These are phyloP conservation scores for Merops nubicus DNA, from an alignment of 2,113 vertebrate genomes.

Conservation along the genomic window DNA sequence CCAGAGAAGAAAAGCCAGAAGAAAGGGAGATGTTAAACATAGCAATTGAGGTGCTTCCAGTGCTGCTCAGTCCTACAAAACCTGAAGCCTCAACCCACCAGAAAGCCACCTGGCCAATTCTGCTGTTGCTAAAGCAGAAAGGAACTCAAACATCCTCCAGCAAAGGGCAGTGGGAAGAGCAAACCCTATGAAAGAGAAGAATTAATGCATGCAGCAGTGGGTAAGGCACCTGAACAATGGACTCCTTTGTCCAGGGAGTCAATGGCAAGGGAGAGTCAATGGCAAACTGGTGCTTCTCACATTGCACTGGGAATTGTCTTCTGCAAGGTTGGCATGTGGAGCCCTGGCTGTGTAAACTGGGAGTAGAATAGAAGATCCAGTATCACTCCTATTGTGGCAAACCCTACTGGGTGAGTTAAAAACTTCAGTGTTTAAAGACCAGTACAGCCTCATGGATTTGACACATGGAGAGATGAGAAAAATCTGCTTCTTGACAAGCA, in stretches of 20 bases:
- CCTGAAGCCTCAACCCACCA: neutral
- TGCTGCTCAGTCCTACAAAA: neutral
- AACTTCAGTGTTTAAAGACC: neutral
- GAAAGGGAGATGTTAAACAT: neutral
- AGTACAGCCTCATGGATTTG: neutral
- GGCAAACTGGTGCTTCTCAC: neutral
- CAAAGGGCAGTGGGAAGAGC: neutral
- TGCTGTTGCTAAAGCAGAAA: neutral
- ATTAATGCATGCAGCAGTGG: neutral
- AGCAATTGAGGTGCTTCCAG: neutral
- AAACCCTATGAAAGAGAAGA: neutral
- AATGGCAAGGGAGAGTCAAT: neutral
- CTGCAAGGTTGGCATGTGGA: neutral
- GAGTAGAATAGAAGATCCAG: neutral
- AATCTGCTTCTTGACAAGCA: neutral
- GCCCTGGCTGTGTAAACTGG: neutral
- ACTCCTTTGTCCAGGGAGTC: neutral
- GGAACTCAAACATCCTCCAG: neutral
- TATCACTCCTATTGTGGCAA: neutral
- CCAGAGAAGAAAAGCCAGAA: neutral
- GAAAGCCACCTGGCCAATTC: neutral
- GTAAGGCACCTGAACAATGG: neutral
- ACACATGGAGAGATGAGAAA: neutral
- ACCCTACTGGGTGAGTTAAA: neutral
- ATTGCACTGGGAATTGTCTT: conserved; percentile 29